phyloP scores from a whole-genome alignment of 2,113 vertebrate genomes.

The Thamnophis sirtalis region DNA sequence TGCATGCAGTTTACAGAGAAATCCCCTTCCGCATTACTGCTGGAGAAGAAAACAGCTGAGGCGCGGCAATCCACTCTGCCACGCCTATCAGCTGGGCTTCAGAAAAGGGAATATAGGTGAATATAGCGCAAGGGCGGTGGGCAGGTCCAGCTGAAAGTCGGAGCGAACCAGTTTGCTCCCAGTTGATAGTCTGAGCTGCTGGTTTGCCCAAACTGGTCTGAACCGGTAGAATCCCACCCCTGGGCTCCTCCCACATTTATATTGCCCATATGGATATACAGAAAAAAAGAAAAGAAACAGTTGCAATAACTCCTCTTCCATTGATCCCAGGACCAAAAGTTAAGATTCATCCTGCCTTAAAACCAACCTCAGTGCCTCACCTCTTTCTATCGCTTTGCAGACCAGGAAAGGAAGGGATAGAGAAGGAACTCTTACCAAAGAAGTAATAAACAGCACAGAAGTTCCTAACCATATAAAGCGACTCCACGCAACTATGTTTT shows the following conservation, averaged over 20 bases:
- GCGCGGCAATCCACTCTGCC: too few species aligned
- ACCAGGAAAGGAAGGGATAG: fast-evolving
- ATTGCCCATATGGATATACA: not conserved
- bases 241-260: not conserved
- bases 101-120: too few species aligned
- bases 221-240: too few species aligned
- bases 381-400: not conserved
- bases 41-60: too few species aligned
- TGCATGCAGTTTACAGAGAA: too few species aligned
- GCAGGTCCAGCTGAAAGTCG: too few species aligned
- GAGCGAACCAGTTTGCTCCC: too few species aligned
- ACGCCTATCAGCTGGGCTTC: too few species aligned
- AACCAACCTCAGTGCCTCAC: not conserved
- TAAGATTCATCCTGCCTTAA: not conserved
- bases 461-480: constrained; percentile 85
- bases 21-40: too few species aligned
- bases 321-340: not conserved
- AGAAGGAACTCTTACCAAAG: constrained; percentile 76
- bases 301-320: not conserved
- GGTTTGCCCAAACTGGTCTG: too few species aligned
- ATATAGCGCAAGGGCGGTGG: too few species aligned
- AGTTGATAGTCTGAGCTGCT: too few species aligned
- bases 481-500: constrained; percentile 83
- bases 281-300: not conserved
- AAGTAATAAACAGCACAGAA: constrained; percentile 84